Evolutionary conservation across 2,888 invertebrate species (phyloP).

Genomic region (Axea sp.): DNA sequence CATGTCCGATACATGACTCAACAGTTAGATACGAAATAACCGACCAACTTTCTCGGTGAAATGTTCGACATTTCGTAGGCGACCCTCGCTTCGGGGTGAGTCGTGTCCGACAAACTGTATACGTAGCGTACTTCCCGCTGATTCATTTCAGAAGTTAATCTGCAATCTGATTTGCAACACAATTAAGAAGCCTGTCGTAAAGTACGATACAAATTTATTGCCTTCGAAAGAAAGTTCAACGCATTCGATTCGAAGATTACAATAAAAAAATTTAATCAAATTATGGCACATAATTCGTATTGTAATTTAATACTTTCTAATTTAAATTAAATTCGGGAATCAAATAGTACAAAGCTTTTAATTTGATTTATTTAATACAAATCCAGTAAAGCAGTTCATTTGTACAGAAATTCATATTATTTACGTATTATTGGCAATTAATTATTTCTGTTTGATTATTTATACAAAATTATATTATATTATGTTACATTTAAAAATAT

Average conservation of each 20-base stretch:
- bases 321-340: too few relatives aligned
- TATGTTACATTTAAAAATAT: too few relatives aligned
- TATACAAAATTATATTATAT: too few relatives aligned
- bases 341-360: too few relatives aligned
- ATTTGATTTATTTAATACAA: too few relatives aligned
- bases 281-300: too few relatives aligned
- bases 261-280: conserved; percentile 33
- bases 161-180: conserved; percentile 56
- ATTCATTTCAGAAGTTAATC: conserved; percentile 57
- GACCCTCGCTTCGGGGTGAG: conserved; percentile 53
- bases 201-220: conserved; percentile 38
- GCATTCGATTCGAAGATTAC: conserved; percentile 33
- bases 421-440: too few relatives aligned
- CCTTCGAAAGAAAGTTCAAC: conserved; percentile 24
- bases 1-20: conserved; percentile 51
- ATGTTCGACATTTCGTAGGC: conserved; percentile 54
- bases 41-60: conserved; percentile 47
- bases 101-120: conserved; percentile 47
- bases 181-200: conserved; percentile 54
- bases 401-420: too few relatives aligned
- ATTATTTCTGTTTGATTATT: too few relatives aligned
- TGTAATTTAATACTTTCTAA: too few relatives aligned
- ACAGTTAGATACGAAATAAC: conserved; percentile 42
- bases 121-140: conserved; percentile 45
- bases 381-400: too few relatives aligned